Percentiles rank a stretch among this genome's conserved stretches.
These are phyloP conservation scores for Orthosia gracilis DNA, from an alignment of 2,888 invertebrate genomes.

Conservation along the genomic window DNA sequence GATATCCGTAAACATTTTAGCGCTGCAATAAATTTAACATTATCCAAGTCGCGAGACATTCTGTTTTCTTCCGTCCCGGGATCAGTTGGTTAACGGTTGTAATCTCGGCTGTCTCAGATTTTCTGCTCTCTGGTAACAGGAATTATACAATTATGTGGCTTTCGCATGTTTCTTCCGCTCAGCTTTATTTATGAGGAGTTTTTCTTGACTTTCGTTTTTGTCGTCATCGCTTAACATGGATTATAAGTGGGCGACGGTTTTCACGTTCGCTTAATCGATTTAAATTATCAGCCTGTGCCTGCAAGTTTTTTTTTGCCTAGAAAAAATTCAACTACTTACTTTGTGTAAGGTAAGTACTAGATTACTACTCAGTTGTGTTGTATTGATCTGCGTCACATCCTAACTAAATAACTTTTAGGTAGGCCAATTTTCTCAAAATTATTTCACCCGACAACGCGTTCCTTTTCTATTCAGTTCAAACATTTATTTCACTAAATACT, in stretches of 20 bases:
- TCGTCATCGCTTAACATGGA: conserved; percentile 38
- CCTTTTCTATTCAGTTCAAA: not conserved
- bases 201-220: conserved; percentile 47
- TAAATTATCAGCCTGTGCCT: not conserved
- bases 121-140: conserved; percentile 82
- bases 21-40: conserved; percentile 91
- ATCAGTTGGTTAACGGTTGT: conserved; percentile 90
- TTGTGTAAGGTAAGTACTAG: not conserved
- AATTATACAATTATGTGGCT: conserved; percentile 87
- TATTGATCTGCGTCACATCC: not conserved
- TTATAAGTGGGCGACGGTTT: conserved; percentile 34
- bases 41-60: conserved; percentile 90
- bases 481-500: not conserved
- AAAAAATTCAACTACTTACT: not conserved
- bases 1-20: conserved; percentile 91
- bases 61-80: conserved; percentile 89
- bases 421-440: not conserved
- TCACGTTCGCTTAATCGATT: conserved; percentile 1
- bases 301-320: not conserved
- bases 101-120: conserved; percentile 88
- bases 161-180: conserved; percentile 78
- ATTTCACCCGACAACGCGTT: not conserved
- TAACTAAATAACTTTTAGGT: not conserved
- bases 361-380: not conserved
- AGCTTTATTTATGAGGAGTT: conserved; percentile 72